These are phyloP conservation scores for Apodemia hepburni DNA, from an alignment of 2,888 invertebrate genomes.

Conservation along the genomic window DNA sequence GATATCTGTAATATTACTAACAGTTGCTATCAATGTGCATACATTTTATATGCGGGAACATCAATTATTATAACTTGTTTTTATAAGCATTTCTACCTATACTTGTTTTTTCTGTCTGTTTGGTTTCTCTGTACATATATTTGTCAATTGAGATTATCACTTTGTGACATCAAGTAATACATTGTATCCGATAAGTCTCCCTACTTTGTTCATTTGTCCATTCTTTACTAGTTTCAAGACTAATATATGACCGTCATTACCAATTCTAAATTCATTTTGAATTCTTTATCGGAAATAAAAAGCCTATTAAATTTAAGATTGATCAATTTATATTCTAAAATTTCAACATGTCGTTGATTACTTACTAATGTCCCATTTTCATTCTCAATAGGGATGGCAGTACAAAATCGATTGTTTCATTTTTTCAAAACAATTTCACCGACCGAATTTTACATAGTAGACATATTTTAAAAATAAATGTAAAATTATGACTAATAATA, in stretches of 20 bases:
- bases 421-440: neutral
- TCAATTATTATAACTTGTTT: too few relatives aligned
- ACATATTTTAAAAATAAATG: too few relatives aligned
- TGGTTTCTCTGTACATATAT: too few relatives aligned
- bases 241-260: neutral
- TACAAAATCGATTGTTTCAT: neutral
- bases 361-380: conserved; percentile 13
- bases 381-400: neutral
- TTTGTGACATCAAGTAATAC: neutral
- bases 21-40: too few relatives aligned
- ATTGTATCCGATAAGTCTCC: neutral
- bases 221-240: neutral
- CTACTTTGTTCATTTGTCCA: neutral
- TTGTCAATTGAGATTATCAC: too few relatives aligned
- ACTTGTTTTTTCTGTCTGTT: too few relatives aligned
- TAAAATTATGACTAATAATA: too few relatives aligned
- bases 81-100: too few relatives aligned
- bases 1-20: too few relatives aligned
- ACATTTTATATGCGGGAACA: too few relatives aligned
- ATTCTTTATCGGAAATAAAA: conserved; percentile 6
- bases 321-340: conserved; percentile 7
- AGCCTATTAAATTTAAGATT: conserved; percentile 6
- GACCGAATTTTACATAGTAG: too few relatives aligned
- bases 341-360: conserved; percentile 10
- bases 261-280: neutral